Conservation (phyloP, 2,113 vertebrate genomes). For the human (Homo sapiens) region DNA sequence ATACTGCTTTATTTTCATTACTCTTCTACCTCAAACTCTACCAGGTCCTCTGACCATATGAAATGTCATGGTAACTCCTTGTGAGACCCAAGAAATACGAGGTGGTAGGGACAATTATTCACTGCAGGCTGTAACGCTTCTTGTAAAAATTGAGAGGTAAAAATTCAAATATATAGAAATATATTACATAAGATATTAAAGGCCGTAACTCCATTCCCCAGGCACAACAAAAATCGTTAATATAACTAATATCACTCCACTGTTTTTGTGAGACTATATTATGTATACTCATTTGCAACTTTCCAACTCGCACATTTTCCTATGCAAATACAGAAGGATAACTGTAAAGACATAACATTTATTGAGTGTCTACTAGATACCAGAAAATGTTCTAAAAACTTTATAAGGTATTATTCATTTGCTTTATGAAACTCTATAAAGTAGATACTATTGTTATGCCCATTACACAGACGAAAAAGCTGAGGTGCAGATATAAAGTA, state of each 20-base stretch:
- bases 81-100: neutral
- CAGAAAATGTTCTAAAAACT: neutral
- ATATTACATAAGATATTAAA: neutral
- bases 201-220: neutral
- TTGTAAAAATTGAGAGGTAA: neutral
- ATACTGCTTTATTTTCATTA: neutral
- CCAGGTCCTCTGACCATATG: neutral
- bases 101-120: fast-evolving
- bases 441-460: neutral
- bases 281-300: neutral
- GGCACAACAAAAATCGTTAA: neutral
- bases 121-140: neutral
- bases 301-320: neutral
- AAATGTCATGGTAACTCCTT: neutral
- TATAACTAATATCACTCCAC: neutral
- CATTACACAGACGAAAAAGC: neutral
- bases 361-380: neutral
- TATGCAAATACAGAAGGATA: neutral
- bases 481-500: neutral
- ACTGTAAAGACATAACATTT: neutral
- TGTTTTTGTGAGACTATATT: neutral
- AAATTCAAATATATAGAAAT: conserved; percentile 18
- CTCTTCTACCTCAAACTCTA: neutral
- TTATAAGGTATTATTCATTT: neutral
- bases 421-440: neutral